Base-by-base conservation (phyloP, 92 coral and sea anemone genomes). In the Palythoa grandis region DNA sequence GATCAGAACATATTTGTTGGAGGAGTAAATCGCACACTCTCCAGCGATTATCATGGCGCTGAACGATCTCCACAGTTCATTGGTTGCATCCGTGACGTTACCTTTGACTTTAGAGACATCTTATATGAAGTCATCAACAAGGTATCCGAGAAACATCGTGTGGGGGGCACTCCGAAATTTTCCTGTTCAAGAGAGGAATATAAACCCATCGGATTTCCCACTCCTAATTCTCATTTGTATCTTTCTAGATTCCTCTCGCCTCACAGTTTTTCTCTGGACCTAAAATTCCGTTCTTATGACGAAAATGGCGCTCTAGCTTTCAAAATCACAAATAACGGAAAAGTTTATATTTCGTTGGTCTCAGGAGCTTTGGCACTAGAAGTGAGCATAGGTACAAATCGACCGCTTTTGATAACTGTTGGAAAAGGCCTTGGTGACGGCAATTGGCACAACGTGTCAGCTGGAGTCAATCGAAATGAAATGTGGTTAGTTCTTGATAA, bases 401-500 rank as follows among this genome's bases (percentile, higher is more conserved):
- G 82, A 65, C 96, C 93, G 78, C 84, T 96, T 67, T 86, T 79
- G 70, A 89, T 96, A 67, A 89, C 91, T 61, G 89, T 92, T 3
- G 98, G 95, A 20, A 90, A 89, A 69, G 89, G 86, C 78, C 93
- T 96, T 53, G 88, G 92, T 72, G 98, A 96, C 83, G 98, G 98
- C 19, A 88, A 79, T 87, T 96, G 98, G 98, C 98, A 96, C 76
- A 89, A 91, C 80, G 95, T 96, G 82, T 87, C 78, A 61, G 95
- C 98, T 58, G 95, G 98, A 16, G 92, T 92, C n/a, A 89, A 89
- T 61, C 70, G 82, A 3, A 70, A 76, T 20, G 92, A 91, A 48
- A 54, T 96, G 88, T 85, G 93, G 91, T 80, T 96, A 76, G 76
- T 76, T 61, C 72, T 96, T 78, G 98, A 96, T 68, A 76, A 89